A percentile compares a stretch with the other conserved stretches of the same genome.
phyloP scores from a whole-genome alignment of 2,113 vertebrate genomes.

The Merops nubicus region DNA sequence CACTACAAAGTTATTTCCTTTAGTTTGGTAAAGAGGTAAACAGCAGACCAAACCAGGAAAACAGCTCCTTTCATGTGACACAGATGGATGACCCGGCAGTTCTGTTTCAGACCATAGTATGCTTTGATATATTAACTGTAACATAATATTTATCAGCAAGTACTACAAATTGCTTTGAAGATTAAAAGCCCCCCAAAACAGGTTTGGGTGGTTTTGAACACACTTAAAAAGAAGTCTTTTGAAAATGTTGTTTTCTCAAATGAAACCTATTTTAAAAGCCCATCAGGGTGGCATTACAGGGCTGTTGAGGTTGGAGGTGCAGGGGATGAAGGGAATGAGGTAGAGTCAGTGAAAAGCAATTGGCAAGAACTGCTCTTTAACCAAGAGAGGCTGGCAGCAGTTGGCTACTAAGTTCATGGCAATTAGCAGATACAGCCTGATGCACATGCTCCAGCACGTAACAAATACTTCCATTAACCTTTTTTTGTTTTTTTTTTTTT shows the following conservation, averaged over 20 bases:
- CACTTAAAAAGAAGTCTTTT: neutral
- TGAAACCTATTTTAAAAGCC: neutral
- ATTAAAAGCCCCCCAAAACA: constrained; percentile 7
- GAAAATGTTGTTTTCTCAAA: neutral
- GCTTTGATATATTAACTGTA: constrained; percentile 56
- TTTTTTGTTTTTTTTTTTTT: neutral
- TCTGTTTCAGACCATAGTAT: constrained; percentile 3
- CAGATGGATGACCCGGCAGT: constrained; percentile 24
- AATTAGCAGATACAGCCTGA: neutral
- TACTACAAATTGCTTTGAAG: constrained; percentile 52
- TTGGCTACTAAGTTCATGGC: neutral
- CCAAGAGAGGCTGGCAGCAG: neutral
- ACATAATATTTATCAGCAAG: constrained; percentile 34
- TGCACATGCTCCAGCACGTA: neutral
- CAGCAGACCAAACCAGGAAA: neutral
- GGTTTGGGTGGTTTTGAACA: neutral
- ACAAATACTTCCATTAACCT: neutral
- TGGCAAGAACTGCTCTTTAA: neutral
- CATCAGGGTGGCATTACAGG: neutral
- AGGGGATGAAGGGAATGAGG: neutral
- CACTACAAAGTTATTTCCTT: neutral
- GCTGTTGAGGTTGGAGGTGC: neutral
- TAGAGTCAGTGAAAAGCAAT: neutral
- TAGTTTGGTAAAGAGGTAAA: neutral
- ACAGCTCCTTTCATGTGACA: constrained; percentile 5